Conservation (phyloP, 2,888 invertebrate genomes). For the Nasonovia ribisnigri region DNA sequence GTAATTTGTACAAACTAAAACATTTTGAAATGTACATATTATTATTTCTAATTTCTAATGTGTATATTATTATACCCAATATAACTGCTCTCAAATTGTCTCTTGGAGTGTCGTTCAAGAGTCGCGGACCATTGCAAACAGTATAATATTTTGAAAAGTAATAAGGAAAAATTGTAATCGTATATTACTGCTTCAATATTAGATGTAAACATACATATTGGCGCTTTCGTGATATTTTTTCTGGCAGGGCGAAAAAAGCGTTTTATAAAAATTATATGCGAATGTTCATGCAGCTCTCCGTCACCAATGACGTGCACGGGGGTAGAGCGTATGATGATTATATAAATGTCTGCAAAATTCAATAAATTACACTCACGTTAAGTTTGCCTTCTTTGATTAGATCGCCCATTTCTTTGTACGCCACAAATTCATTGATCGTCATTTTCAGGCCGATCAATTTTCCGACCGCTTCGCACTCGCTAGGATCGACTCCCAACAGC, state of each 20-base stretch:
- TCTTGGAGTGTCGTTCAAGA: too few species aligned
- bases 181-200: too few species aligned
- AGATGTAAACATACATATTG: too few species aligned
- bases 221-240: too few species aligned
- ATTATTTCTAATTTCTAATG: not conserved
- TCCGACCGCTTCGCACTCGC: conserved; percentile 83
- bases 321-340: too few species aligned
- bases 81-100: too few species aligned
- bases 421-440: conserved; percentile 92
- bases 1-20: not conserved
- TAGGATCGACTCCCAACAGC: conserved; percentile 79
- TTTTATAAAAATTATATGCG: not conserved
- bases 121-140: too few species aligned
- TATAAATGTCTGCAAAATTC: not conserved
- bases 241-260: not conserved
- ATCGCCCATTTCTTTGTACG: conserved; percentile 82
- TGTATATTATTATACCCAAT: too few species aligned
- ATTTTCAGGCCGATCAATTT: conserved; percentile 90
- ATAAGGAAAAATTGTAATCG: too few species aligned
- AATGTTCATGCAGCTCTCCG: not conserved
- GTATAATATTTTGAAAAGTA: too few species aligned
- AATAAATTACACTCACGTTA: conserved; percentile 72
- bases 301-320: too few species aligned
- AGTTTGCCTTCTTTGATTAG: conserved; percentile 74
- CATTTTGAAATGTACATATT: not conserved